Percentiles rank a stretch among this genome's conserved stretches.
phyloP scores from a whole-genome alignment of 1,140 invertebrate genomes.

The Lordiphosa collinella region DNA sequence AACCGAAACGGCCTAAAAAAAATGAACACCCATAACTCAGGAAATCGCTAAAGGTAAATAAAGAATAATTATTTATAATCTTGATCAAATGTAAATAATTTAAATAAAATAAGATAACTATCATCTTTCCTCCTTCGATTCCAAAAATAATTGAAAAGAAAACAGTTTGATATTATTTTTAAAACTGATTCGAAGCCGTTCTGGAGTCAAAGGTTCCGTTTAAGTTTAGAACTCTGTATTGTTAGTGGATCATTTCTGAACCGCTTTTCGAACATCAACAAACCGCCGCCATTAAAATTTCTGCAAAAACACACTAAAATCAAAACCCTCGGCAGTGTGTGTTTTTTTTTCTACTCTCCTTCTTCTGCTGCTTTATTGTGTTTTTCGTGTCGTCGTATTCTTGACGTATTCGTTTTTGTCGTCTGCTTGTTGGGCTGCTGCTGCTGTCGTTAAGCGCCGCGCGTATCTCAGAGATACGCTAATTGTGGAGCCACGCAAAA shows the following conservation, averaged over 20 bases:
- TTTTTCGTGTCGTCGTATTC: constrained; percentile 16
- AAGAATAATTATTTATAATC: too few relatives aligned
- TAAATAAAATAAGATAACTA: too few relatives aligned
- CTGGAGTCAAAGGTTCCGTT: too few relatives aligned
- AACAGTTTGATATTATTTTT: too few relatives aligned
- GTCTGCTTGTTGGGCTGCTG: constrained; percentile 28
- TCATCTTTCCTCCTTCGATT: too few relatives aligned
- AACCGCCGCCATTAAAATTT: constrained; percentile 60
- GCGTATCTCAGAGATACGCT: constrained; percentile 38
- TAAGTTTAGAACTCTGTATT: not conserved
- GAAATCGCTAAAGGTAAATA: too few relatives aligned
- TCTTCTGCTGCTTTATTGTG: constrained; percentile 16
- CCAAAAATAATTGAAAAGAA: too few relatives aligned
- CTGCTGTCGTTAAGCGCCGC: constrained; percentile 49
- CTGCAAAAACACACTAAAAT: constrained; percentile 47
- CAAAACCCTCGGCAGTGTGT: constrained; percentile 19
- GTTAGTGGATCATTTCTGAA: not conserved
- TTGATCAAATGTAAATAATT: too few relatives aligned
- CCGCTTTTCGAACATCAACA: constrained; percentile 3
- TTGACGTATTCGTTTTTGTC: constrained; percentile 35
- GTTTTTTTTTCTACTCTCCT: constrained; percentile 20
- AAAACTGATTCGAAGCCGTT: too few relatives aligned
- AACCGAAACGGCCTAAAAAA: too few relatives aligned
- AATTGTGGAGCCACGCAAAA: constrained; percentile 46
- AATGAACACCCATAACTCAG: too few relatives aligned